phyloP scores from a whole-genome alignment of 2,113 vertebrate genomes.

The Todiramphus saurophagus region DNA sequence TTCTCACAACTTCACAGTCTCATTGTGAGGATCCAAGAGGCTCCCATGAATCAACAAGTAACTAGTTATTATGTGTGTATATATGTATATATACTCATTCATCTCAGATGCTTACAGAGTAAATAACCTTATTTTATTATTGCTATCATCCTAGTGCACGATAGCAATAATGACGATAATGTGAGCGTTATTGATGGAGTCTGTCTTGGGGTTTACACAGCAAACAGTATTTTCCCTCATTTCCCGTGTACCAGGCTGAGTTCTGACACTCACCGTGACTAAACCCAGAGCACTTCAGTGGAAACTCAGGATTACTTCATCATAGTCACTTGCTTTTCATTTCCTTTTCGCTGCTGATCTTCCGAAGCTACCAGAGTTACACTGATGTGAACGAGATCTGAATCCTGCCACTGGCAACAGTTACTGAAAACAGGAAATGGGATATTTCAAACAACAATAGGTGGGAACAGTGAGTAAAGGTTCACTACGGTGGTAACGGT shows the following conservation, averaged over 20 bases:
- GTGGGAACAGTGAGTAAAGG: conserved; percentile 64
- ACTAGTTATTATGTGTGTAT: neutral
- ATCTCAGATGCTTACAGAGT: neutral
- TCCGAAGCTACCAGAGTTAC: neutral
- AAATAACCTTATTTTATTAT: neutral
- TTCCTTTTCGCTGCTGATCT: conserved; percentile 45
- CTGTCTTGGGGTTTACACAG: neutral
- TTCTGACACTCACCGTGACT: neutral
- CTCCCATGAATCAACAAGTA: neutral
- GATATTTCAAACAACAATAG: conserved; percentile 68
- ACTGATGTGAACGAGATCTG: conserved; percentile 39
- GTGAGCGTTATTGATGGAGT: neutral
- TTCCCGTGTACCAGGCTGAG: neutral
- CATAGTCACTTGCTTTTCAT: conserved; percentile 18
- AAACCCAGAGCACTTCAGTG: neutral
- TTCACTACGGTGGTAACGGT: conserved; percentile 32
- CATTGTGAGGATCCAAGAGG: neutral
- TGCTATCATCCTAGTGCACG: neutral
- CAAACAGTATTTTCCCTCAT: neutral
- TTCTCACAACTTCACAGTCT: neutral
- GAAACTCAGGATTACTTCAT: conserved; percentile 42
- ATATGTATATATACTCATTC: neutral
- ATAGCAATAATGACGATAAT: neutral
- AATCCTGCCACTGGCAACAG: conserved; percentile 45
- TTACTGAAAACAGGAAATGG: conserved; percentile 57